Evolutionary conservation across 2,797 vertebrate genomes (phyloP), one percentile per base, ranked within the genome.

Genomic region (Arrhamphus sclerolepis): DNA sequence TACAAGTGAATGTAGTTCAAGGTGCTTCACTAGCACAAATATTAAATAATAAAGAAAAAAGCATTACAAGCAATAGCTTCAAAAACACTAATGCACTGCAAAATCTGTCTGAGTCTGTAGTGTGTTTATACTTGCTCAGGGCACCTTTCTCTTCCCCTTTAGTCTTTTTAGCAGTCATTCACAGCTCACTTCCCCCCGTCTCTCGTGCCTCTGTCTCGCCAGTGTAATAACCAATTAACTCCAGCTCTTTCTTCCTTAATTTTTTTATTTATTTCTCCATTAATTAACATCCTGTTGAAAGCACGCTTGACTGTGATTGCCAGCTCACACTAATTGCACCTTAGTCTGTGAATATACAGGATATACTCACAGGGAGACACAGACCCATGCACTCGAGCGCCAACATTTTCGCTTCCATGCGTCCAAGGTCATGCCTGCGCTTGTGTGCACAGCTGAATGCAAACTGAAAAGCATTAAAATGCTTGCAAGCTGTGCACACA

Each of bases 141-240:
- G 31, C 31, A 6, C 31, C 31, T 2, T 18, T 59, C 44, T 59
- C 19, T 22, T 46, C 24, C n/a, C n/a, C 31, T 41, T 31, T 34
- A 38, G 57, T 60, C 13, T 31, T 56, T 52, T 48, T 14, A 28
- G 28, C 48, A 38, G 4, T 68, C 14, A 2, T 58, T 70, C 49
- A 57, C 71, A 52, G 28, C 63, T 75, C 41, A 24, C 46, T 60
- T 63, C 49, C 21, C 61, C 67, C 54, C 24, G 2, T 70, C 58
- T 74, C 72, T 70, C 54, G 50, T 70, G 43, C 46, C 44, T 69
- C 77, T 66, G 43, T 81, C 77, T 86, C 49, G 20, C 80, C 67
- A 65, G 70, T 44, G 52, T 86, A 84, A 87, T 75, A 82, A 78
- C 72, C 76, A 84, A 86, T 89, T 87, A 87, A 70, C 70, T 62